These are phyloP conservation scores for Elanoides forficatus DNA, from an alignment of 2,113 vertebrate species.

Conservation along the genomic window DNA sequence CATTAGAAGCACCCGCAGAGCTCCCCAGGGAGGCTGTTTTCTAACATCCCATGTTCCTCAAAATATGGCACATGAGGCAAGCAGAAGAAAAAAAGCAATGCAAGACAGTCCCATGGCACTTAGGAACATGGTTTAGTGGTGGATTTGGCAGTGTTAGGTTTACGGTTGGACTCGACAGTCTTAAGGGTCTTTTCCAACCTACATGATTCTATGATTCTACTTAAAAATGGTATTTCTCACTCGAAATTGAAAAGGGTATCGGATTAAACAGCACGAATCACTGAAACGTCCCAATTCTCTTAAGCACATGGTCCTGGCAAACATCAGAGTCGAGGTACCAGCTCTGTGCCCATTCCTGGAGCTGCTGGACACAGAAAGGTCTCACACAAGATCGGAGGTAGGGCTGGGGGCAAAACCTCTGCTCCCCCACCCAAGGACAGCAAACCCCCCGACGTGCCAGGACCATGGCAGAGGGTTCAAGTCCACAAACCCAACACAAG, in stretches of 20 bases:
- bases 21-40: not conserved
- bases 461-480: not conserved
- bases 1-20: accelerated
- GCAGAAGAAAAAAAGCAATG: accelerated
- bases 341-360: not conserved
- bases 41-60: not conserved
- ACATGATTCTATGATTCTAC: not conserved
- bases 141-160: not conserved
- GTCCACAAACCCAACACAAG: not conserved
- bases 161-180: accelerated
- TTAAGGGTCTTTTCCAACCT: not conserved
- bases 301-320: accelerated
- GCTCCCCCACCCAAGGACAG: not conserved
- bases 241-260: not conserved
- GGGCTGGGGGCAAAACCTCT: not conserved
- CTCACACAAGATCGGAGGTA: accelerated
- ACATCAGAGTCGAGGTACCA: accelerated
- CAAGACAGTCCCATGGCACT: accelerated
- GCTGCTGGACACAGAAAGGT: too few relatives aligned
- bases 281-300: not conserved
- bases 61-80: accelerated
- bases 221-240: not conserved
- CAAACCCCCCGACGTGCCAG: not conserved
- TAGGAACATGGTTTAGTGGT: accelerated
- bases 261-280: not conserved